Conservation (phyloP, 2,888 invertebrate species). For the Trichopria drosophilae region DNA sequence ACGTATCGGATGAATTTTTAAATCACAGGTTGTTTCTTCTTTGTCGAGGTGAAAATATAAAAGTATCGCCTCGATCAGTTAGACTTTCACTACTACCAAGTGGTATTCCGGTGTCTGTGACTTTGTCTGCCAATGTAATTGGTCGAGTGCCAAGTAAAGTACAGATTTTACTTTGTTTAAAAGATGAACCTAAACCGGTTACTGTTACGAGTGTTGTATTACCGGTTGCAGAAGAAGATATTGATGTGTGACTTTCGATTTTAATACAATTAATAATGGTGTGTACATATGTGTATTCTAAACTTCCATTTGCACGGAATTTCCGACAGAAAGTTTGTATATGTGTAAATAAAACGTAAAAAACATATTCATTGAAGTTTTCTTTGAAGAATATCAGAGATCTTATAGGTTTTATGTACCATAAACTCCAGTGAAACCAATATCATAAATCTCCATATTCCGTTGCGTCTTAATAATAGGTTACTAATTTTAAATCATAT, state of each 20-base stretch:
- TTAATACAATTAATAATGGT: too few relatives aligned
- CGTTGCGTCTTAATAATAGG: too few relatives aligned
- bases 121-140: constrained; percentile 42
- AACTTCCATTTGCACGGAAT: too few relatives aligned
- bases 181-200: constrained; percentile 43
- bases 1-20: constrained; percentile 44
- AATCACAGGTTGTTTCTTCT: constrained; percentile 46
- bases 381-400: too few relatives aligned
- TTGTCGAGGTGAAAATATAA: constrained; percentile 45
- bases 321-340: too few relatives aligned
- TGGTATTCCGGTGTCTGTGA: constrained; percentile 47
- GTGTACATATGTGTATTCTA: too few relatives aligned
- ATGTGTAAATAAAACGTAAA: too few relatives aligned
- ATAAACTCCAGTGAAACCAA: too few relatives aligned
- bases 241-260: constrained; percentile 45
- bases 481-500: too few relatives aligned
- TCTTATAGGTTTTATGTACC: too few relatives aligned
- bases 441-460: too few relatives aligned
- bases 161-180: constrained; percentile 47
- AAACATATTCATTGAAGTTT: too few relatives aligned
- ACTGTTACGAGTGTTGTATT: constrained; percentile 41
- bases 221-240: constrained; percentile 51
- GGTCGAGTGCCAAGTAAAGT: constrained; percentile 45
- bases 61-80: constrained; percentile 45
- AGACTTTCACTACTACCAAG: constrained; percentile 48